Conservation (phyloP, 2,797 vertebrate genomes). For the Otus scops region DNA sequence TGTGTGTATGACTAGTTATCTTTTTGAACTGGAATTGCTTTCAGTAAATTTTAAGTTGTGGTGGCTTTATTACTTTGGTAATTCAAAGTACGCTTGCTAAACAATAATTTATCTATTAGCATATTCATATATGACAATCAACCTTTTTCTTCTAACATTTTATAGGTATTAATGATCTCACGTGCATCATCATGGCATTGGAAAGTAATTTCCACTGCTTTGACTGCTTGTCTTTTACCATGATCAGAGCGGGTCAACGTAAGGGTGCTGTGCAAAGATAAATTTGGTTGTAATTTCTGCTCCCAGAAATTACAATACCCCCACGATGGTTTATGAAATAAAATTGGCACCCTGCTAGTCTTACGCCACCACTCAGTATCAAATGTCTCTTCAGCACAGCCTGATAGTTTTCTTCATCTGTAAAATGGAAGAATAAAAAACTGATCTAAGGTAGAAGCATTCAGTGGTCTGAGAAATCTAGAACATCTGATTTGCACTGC, state of each 20-base stretch:
- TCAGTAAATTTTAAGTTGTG: background rate
- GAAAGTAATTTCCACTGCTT: background rate
- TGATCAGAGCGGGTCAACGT: background rate
- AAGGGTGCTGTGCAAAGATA: background rate
- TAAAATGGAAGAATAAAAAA: background rate
- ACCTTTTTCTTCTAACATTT: background rate
- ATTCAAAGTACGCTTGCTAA: background rate
- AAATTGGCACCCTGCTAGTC: background rate
- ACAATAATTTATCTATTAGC: background rate
- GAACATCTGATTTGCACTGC: background rate
- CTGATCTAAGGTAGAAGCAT: background rate
- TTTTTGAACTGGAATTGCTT: background rate
- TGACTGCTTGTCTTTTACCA: background rate
- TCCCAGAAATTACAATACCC: background rate
- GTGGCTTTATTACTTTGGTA: background rate
- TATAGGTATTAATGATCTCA: background rate
- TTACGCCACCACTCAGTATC: background rate
- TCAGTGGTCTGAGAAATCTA: background rate
- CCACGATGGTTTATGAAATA: background rate
- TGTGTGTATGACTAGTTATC: background rate
- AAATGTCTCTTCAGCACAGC: background rate
- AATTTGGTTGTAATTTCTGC: background rate
- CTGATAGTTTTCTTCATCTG: background rate
- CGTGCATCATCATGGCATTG: fast-evolving
- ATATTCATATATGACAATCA: background rate